These are phyloP conservation scores for Apolygus lucorum DNA, from an alignment of 1,140 invertebrate species.

Conservation along the genomic window DNA sequence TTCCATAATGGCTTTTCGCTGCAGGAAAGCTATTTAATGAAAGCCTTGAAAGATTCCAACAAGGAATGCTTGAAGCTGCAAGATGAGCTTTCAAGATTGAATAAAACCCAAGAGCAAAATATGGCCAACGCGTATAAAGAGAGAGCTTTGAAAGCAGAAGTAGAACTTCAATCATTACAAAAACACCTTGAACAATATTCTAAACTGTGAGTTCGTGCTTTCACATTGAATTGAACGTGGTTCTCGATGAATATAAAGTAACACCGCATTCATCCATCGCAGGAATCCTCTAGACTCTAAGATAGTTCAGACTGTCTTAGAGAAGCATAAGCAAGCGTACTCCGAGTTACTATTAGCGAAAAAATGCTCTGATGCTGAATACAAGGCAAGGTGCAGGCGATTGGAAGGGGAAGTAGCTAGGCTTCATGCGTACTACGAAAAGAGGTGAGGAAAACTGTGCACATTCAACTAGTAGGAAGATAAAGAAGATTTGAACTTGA, in stretches of 20 bases:
- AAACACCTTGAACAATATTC: not conserved
- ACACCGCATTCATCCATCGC: not conserved
- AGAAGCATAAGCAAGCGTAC: not conserved
- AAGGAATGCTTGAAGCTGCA: not conserved
- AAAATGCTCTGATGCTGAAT: constrained; percentile 3
- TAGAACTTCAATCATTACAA: not conserved
- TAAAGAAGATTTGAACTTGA: not conserved
- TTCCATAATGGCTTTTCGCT: not conserved
- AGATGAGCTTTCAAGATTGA: not conserved
- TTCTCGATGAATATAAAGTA: no score
- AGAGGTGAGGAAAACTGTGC: not conserved
- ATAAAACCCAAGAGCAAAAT: not conserved
- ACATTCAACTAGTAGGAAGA: not conserved
- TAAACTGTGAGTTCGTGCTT: not conserved
- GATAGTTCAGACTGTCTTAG: not conserved
- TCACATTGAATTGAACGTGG: not conserved
- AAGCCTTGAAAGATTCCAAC: not conserved
- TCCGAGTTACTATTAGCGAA: not conserved
- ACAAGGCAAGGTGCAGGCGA: not conserved
- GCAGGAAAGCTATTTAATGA: not conserved
- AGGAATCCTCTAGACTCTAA: not conserved
- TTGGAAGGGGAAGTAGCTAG: not conserved
- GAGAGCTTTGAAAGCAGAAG: constrained; percentile 1
- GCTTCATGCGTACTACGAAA: not conserved
- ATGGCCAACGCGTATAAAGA: not conserved